These are phyloP conservation scores for Gobius niger DNA, from an alignment of 2,113 vertebrate genomes.

Conservation along the genomic window DNA sequence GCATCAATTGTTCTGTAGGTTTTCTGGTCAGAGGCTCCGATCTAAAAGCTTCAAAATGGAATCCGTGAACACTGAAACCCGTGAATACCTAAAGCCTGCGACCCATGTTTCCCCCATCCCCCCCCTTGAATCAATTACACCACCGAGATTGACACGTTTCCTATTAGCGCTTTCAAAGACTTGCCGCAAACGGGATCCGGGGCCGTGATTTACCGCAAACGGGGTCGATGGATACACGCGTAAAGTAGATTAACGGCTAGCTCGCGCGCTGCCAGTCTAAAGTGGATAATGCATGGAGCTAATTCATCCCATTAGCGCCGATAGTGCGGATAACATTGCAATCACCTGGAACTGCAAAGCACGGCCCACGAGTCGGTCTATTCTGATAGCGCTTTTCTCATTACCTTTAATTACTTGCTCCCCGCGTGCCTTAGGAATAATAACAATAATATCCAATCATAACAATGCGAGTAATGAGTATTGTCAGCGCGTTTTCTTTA, in stretches of 20 bases:
- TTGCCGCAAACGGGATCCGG: neutral
- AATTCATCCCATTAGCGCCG: constrained; percentile 47
- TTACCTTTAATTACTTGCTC: constrained; percentile 55
- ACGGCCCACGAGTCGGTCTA: constrained; percentile 13
- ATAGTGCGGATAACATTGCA: constrained; percentile 33
- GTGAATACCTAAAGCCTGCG: too few species aligned
- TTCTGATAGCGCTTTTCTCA: constrained; percentile 35
- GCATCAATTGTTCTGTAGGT: too few species aligned
- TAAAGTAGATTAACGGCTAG: constrained; percentile 1
- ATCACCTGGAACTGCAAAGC: constrained; percentile 37
- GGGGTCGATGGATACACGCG: neutral
- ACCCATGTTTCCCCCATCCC: too few species aligned
- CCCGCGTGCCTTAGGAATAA: constrained; percentile 45
- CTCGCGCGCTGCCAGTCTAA: constrained; percentile 9
- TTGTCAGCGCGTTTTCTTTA: constrained; percentile 63
- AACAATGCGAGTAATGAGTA: constrained; percentile 62
- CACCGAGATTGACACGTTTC: too few species aligned
- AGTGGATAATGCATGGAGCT: constrained; percentile 20
- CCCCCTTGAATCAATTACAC: too few species aligned
- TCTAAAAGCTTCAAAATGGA: too few species aligned
- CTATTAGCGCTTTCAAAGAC: neutral
- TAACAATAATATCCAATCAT: constrained; percentile 43
- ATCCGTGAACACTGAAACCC: too few species aligned
- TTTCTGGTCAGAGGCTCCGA: too few species aligned
- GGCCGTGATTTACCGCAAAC: constrained; percentile 1